Conservation (phyloP, 2,113 vertebrate species). For the Mustelus asterias region DNA sequence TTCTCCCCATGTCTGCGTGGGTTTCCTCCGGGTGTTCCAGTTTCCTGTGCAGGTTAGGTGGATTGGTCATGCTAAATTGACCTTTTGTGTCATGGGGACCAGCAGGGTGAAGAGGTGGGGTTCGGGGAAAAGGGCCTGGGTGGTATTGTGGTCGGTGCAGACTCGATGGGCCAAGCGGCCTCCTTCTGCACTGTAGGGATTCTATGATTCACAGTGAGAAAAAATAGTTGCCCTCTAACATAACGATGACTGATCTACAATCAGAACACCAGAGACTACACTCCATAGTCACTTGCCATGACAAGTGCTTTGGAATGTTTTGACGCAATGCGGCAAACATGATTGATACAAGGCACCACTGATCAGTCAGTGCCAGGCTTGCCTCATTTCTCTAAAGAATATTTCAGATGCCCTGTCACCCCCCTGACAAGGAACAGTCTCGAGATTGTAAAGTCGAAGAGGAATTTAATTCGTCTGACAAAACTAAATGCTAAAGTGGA, state of each 20-base stretch:
- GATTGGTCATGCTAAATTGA: too few species aligned
- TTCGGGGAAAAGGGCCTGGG: too few species aligned
- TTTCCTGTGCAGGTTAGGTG: too few species aligned
- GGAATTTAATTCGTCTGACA: constrained; percentile 13
- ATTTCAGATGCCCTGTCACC: not conserved
- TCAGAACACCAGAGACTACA: not conserved
- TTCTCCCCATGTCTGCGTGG: too few species aligned
- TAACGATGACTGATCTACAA: not conserved
- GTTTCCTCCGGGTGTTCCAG: too few species aligned
- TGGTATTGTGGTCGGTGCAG: too few species aligned
- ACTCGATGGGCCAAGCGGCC: too few species aligned
- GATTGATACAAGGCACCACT: not conserved
- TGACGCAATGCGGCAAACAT: not conserved
- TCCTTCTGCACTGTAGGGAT: too few species aligned
- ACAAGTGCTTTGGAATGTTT: not conserved
- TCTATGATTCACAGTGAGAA: not conserved
- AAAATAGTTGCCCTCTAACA: not conserved
- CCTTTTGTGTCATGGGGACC: too few species aligned
- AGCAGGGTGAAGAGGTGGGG: too few species aligned
- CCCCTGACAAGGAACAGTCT: not conserved
- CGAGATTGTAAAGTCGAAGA: not conserved
- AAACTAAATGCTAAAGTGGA: not conserved
- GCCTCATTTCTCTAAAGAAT: not conserved
- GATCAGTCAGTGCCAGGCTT: not conserved
- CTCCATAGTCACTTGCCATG: not conserved